A percentile compares a stretch with the other conserved stretches of the same genome.
phyloP scores from a whole-genome alignment of 2,797 vertebrate species.

The Hapalemur alaotrensis region DNA sequence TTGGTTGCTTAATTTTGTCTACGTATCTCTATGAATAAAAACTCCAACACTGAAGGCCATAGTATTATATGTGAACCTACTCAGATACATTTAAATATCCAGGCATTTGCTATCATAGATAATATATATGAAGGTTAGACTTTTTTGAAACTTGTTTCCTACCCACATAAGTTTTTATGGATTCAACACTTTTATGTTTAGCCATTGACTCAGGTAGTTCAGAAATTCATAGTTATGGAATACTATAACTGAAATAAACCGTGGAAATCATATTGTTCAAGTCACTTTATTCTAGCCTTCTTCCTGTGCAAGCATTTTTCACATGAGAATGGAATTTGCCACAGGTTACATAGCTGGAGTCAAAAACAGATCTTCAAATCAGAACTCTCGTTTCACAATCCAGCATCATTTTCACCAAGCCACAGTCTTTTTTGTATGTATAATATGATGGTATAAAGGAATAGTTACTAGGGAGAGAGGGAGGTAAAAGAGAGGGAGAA shows the following conservation, averaged over 20 bases:
- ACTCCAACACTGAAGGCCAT: background rate
- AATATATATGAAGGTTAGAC: background rate
- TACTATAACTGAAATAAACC: background rate
- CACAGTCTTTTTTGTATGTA: background rate
- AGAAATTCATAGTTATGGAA: background rate
- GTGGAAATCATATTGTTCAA: background rate
- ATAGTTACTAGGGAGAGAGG: background rate
- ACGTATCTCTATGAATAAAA: background rate
- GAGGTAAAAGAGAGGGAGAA: background rate
- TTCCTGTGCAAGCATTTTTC: conserved; percentile 3
- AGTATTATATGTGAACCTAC: background rate
- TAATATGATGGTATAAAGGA: background rate
- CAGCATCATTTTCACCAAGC: background rate
- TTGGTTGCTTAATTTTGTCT: background rate
- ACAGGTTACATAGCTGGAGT: background rate
- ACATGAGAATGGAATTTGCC: background rate
- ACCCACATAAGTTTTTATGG: background rate
- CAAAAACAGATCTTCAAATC: conserved; percentile 23
- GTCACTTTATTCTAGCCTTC: background rate
- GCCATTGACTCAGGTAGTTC: background rate
- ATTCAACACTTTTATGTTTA: background rate
- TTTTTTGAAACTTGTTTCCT: background rate
- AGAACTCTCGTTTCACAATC: background rate
- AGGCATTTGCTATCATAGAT: background rate
- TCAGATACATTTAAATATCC: background rate